Conservation (phyloP, 1,140 invertebrate genomes). For the Cotesia vestalis region DNA sequence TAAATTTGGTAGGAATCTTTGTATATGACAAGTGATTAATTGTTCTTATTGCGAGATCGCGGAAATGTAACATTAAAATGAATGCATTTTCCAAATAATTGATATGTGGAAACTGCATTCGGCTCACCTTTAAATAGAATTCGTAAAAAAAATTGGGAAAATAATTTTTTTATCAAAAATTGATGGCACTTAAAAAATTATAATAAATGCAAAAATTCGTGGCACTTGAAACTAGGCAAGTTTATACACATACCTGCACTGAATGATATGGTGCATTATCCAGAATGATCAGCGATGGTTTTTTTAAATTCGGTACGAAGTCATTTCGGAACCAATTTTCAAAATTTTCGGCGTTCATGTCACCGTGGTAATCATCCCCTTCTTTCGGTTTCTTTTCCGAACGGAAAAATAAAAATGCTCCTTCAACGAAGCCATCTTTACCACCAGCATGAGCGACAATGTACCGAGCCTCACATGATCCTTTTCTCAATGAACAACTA, state of each 20-base stretch:
- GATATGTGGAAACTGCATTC: too few relatives aligned
- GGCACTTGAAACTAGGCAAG: too few relatives aligned
- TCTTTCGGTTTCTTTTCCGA: slow-evolving; percentile 6
- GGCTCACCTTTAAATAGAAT: too few relatives aligned
- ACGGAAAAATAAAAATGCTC: not conserved
- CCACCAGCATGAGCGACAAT: slow-evolving; percentile 20
- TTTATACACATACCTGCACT: not conserved
- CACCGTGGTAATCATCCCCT: slow-evolving; percentile 16
- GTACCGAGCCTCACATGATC: not conserved
- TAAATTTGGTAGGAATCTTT: too few relatives aligned
- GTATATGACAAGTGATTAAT: too few relatives aligned
- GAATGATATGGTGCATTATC: slow-evolving; percentile 21
- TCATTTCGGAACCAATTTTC: not conserved
- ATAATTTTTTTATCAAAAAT: too few relatives aligned
- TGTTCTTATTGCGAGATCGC: too few relatives aligned
- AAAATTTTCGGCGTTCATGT: slow-evolving; percentile 10
- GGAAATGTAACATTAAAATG: too few relatives aligned
- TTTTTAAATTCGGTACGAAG: not conserved
- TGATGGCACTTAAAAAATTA: too few relatives aligned
- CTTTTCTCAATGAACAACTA: not conserved
- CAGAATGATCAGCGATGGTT: not conserved
- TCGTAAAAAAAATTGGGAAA: too few relatives aligned
- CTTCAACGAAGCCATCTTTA: slow-evolving; percentile 12
- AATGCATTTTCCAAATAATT: too few relatives aligned
- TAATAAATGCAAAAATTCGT: too few relatives aligned